Percentiles rank a stretch among this genome's conserved stretches.
Conservation (phyloP, 2,888 invertebrate species). For the Meliscaeva auricollis region DNA sequence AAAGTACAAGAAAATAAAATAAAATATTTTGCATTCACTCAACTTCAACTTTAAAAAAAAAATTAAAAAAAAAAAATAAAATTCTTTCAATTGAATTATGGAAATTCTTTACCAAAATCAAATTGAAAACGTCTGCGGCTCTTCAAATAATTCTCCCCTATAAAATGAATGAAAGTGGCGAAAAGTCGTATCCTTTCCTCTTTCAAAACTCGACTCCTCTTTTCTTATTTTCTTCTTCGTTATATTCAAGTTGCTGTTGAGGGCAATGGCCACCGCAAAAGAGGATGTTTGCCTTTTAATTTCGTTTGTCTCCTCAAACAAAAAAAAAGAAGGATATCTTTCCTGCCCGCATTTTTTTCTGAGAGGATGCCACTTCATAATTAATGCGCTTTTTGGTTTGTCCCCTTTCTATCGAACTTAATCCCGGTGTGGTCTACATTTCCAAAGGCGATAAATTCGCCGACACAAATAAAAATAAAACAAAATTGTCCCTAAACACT, state of each 20-base stretch:
- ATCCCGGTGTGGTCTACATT: constrained; percentile 61
- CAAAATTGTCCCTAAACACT: constrained; percentile 43
- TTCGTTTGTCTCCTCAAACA: constrained; percentile 9
- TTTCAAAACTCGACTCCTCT: constrained; percentile 2
- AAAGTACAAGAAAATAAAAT: not conserved
- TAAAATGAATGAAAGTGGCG: constrained; percentile 42
- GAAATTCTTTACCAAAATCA: constrained; percentile 44
- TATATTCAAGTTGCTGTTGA: constrained; percentile 46
- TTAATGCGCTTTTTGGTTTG: constrained; percentile 60
- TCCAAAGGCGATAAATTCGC: constrained; percentile 47
- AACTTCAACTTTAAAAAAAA: constrained; percentile 1
- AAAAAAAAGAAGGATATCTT: constrained; percentile 31
- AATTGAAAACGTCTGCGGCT: constrained; percentile 57
- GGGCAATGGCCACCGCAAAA: constrained; percentile 26
- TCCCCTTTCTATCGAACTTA: constrained; percentile 47
- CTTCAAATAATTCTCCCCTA: constrained; percentile 24
- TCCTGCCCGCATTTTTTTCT: constrained; percentile 3
- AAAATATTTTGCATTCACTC: constrained; percentile 2
- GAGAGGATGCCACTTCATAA: constrained; percentile 40
- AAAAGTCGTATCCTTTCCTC: constrained; percentile 30
- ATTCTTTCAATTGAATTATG: constrained; percentile 27
- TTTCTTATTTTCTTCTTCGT: constrained; percentile 12
- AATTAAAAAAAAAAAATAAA: not conserved
- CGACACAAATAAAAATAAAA: constrained; percentile 14
- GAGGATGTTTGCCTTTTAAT: constrained; percentile 48